phyloP scores from a whole-genome alignment of 2,113 vertebrate genomes.

The Pomatorhinus ruficollis region DNA sequence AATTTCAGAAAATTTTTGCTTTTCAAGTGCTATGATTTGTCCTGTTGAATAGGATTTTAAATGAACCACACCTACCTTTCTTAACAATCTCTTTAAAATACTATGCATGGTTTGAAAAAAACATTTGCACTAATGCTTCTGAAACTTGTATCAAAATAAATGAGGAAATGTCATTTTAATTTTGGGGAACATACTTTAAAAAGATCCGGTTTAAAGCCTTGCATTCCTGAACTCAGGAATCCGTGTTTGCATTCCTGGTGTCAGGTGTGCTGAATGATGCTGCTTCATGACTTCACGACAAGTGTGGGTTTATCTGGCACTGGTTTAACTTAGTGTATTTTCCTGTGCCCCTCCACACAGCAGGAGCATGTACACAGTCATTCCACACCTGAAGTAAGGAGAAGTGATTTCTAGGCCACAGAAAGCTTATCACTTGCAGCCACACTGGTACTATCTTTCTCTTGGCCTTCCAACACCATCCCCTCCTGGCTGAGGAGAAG shows the following conservation, averaged over 20 bases:
- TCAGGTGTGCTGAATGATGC: neutral
- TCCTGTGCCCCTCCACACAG: neutral
- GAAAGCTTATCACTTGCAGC: neutral
- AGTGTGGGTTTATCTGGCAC: neutral
- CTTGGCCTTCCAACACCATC: neutral
- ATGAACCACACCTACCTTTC: neutral
- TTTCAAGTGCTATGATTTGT: neutral
- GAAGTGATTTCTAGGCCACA: neutral
- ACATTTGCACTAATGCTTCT: neutral
- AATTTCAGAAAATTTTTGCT: neutral
- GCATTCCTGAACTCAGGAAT: neutral
- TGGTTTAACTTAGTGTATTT: neutral
- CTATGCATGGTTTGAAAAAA: neutral
- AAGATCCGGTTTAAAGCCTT: neutral
- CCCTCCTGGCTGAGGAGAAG: neutral
- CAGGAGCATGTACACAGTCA: too few species aligned
- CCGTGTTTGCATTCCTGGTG: neutral
- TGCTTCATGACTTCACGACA: neutral
- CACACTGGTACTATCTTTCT: neutral
- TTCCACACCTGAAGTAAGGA: neutral
- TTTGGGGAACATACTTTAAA: neutral
- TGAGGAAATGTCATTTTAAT: neutral
- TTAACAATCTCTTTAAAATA: neutral
- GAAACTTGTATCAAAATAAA: neutral
- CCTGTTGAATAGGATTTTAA: neutral